Conservation (phyloP, 2,113 vertebrate species). For the Pterocles orientalis region DNA sequence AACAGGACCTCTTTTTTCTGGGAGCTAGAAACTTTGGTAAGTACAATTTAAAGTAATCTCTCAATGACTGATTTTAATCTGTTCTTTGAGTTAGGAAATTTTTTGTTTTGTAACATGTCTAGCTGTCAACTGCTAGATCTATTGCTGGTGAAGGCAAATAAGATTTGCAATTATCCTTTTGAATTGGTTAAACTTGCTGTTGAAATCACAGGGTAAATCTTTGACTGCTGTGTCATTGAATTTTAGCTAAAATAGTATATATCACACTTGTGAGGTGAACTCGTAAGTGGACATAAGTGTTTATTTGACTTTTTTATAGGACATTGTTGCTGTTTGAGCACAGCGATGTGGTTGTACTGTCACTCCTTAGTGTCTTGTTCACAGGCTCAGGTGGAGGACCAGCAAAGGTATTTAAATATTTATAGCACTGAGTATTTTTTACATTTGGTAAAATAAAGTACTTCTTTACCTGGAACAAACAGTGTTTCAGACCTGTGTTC, state of each 20-base stretch:
- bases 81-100: neutral
- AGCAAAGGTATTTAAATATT: constrained; percentile 84
- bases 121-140: neutral
- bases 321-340: constrained; percentile 94
- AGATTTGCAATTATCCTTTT: neutral
- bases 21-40: neutral
- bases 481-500: neutral
- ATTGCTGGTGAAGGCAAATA: neutral
- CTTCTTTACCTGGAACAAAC: neutral
- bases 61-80: neutral
- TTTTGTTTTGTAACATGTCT: neutral
- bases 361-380: constrained; percentile 94
- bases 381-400: constrained; percentile 93
- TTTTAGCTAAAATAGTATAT: neutral
- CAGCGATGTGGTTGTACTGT: constrained; percentile 91
- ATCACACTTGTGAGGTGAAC: neutral
- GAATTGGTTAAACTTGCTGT: neutral
- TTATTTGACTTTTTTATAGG: constrained; percentile 74
- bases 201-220: neutral
- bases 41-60: neutral
- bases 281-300: neutral
- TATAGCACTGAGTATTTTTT: neutral
- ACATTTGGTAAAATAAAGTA: neutral
- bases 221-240: neutral
- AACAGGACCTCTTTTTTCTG: neutral